These are phyloP conservation scores for Pocota personata DNA, from an alignment of 2,888 invertebrate genomes.

Conservation along the genomic window DNA sequence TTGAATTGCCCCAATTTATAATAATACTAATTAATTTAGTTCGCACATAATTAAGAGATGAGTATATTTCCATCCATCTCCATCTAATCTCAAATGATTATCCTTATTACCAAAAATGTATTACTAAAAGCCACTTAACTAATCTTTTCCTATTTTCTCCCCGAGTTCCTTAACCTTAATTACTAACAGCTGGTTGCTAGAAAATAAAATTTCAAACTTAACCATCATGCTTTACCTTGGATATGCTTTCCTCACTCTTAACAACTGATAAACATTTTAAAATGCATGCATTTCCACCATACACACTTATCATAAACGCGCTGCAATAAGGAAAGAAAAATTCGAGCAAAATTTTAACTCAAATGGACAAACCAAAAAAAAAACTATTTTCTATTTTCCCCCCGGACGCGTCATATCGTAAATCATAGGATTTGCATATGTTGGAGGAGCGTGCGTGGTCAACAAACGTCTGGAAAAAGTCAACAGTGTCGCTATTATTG, in stretches of 20 bases:
- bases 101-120: neutral
- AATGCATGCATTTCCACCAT: slow-evolving; percentile 17
- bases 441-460: slow-evolving; percentile 97
- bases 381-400: slow-evolving; percentile 26
- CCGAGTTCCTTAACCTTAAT: neutral
- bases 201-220: neutral
- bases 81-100: neutral
- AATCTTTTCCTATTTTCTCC: neutral
- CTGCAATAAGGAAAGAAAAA: slow-evolving; percentile 34
- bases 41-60: too few species aligned
- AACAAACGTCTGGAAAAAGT: slow-evolving; percentile 97
- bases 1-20: too few species aligned
- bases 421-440: slow-evolving; percentile 94
- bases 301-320: slow-evolving; percentile 20
- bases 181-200: neutral
- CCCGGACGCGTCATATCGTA: slow-evolving; percentile 36
- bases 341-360: slow-evolving; percentile 25
- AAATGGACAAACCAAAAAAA: slow-evolving; percentile 14
- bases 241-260: slow-evolving; percentile 18
- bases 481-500: slow-evolving; percentile 97
- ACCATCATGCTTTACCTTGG: neutral
- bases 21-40: neutral
- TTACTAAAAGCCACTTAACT: neutral
- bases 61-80: too few species aligned
- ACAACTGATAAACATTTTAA: neutral